phyloP scores from a whole-genome alignment of 2,888 invertebrate species.

The Rhyacophila evoluta region DNA sequence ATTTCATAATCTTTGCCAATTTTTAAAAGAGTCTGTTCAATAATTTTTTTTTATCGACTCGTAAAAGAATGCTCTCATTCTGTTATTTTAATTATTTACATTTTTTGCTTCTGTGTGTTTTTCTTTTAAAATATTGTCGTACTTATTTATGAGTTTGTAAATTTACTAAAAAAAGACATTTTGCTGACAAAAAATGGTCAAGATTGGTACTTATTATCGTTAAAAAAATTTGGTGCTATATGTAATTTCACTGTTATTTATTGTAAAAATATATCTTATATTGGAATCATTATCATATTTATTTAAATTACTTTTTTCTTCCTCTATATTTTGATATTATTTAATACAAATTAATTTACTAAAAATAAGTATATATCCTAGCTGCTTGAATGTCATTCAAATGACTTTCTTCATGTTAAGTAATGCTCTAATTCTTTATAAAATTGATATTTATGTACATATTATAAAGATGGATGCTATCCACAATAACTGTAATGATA shows the following conservation, averaged over 20 bases:
- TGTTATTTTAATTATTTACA: too few species aligned
- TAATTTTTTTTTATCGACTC: too few species aligned
- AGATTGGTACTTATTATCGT: neutral
- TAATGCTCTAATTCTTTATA: neutral
- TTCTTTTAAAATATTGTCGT: neutral
- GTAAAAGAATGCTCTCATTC: too few species aligned
- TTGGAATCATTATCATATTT: neutral
- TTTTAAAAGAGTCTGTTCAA: too few species aligned
- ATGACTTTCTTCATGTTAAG: neutral
- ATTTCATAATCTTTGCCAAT: too few species aligned
- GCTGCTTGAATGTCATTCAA: neutral
- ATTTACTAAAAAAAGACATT: neutral
- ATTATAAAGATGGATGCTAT: neutral
- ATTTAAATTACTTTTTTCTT: neutral
- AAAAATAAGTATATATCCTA: neutral
- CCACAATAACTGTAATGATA: neutral
- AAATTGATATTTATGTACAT: neutral
- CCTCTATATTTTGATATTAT: neutral
- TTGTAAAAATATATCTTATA: neutral
- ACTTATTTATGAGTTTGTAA: constrained; percentile 5
- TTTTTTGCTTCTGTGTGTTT: too few species aligned
- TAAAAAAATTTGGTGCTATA: constrained; percentile 5
- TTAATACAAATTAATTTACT: neutral
- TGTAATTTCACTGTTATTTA: constrained; percentile 8
- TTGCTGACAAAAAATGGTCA: neutral